These are phyloP conservation scores for Alces alces DNA, from an alignment of 2,113 vertebrate genomes.

Conservation along the genomic window DNA sequence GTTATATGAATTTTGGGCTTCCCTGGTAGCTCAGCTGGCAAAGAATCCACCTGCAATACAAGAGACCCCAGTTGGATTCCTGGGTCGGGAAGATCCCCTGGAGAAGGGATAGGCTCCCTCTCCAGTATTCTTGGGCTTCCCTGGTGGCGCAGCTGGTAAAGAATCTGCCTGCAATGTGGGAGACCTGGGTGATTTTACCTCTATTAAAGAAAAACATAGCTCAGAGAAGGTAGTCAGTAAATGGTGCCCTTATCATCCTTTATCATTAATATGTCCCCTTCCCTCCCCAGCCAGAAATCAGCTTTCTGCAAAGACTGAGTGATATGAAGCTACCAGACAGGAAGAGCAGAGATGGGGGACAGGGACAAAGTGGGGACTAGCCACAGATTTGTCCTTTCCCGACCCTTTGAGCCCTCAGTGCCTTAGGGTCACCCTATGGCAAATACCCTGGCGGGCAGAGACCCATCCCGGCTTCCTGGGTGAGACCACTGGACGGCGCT, in stretches of 20 bases:
- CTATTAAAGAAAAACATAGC: neutral
- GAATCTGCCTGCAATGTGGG: neutral
- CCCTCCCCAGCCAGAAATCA: neutral
- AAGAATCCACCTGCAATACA: neutral
- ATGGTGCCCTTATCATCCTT: neutral
- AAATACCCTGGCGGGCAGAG: no score
- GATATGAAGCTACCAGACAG: neutral
- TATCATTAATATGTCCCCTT: neutral
- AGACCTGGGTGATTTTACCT: neutral
- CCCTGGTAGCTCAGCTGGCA: neutral
- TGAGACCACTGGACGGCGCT: accelerated
- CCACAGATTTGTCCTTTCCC: neutral
- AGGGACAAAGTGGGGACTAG: neutral
- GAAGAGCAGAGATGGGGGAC: neutral
- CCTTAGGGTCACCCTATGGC: neutral
- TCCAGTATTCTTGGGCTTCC: neutral
- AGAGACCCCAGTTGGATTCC: neutral
- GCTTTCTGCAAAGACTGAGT: neutral
- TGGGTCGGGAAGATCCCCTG: neutral
- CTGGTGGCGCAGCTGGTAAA: neutral
- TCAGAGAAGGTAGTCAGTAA: neutral
- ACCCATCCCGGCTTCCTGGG: neutral
- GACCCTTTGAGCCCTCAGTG: neutral
- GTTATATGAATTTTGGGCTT: neutral
- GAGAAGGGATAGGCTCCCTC: neutral